These are phyloP conservation scores for Aramus guarauna DNA, from an alignment of 2,113 vertebrate genomes.

Conservation along the genomic window DNA sequence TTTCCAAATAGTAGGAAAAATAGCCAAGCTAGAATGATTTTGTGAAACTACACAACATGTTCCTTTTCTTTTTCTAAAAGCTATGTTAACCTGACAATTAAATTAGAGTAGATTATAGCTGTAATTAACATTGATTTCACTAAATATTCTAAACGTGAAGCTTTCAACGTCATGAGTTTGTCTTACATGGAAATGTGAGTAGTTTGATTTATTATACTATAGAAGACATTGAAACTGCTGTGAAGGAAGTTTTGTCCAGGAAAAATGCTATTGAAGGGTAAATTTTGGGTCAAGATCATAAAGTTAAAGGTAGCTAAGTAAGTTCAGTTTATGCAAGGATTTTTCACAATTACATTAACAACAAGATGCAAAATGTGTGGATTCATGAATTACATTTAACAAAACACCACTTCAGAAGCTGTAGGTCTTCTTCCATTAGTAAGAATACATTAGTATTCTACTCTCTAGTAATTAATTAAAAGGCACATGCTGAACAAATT, in stretches of 20 bases:
- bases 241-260: not conserved
- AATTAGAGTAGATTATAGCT: not conserved
- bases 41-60: fast-evolving
- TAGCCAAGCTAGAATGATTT: not conserved
- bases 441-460: not conserved
- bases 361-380: not conserved
- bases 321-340: not conserved
- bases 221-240: not conserved
- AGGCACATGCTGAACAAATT: not conserved
- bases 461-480: slow-evolving; percentile 25
- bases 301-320: not conserved
- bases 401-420: not conserved
- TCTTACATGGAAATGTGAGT: not conserved
- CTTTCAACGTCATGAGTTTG: not conserved
- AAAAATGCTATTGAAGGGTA: not conserved
- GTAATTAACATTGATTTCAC: not conserved
- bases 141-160: not conserved
- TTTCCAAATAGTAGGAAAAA: not conserved
- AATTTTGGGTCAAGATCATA: not conserved
- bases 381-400: not conserved
- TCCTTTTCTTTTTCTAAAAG: not conserved
- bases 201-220: not conserved
- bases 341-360: not conserved
- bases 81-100: not conserved
- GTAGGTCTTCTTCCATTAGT: not conserved